These are phyloP conservation scores for Gambusia affinis DNA, from an alignment of 2,113 vertebrate species.

Conservation along the genomic window DNA sequence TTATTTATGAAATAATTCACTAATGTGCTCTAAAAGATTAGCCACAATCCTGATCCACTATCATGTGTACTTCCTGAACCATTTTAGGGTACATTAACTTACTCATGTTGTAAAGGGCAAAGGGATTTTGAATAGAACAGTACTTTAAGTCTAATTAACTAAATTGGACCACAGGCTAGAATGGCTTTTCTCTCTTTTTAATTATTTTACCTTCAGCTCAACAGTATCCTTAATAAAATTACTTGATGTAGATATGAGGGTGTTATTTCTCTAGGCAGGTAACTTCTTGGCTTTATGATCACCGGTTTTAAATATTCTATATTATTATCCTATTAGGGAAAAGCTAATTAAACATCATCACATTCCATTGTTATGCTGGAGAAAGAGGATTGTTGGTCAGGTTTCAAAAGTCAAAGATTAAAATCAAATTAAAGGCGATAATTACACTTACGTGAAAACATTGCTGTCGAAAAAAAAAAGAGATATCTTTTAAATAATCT, in stretches of 20 bases:
- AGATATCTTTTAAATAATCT: constrained; percentile 21
- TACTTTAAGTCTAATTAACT: not conserved
- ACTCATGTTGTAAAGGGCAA: not conserved
- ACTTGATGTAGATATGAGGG: constrained; percentile 34
- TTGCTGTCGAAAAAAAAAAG: constrained; percentile 20
- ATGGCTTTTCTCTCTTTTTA: constrained; percentile 5
- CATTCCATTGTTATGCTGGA: constrained; percentile 24
- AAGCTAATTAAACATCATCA: constrained; percentile 48
- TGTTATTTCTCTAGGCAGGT: constrained; percentile 28
- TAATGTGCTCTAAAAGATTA: no score
- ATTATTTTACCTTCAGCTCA: constrained; percentile 8
- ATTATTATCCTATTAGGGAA: constrained; percentile 53
- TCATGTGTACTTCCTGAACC: no score
- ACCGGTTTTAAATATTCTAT: constrained; percentile 27
- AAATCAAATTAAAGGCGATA: constrained; percentile 50
- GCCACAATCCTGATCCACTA: no score
- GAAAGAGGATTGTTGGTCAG: not conserved
- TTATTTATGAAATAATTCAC: no score
- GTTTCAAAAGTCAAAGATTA: constrained; percentile 47
- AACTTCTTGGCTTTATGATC: constrained; percentile 33
- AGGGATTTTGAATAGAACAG: not conserved
- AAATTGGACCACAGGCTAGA: not conserved
- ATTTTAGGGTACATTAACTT: no score
- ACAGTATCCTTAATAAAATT: constrained; percentile 32
- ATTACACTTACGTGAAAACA: constrained; percentile 40